These are phyloP conservation scores for Caenorhabditis tropicalis DNA, from an alignment of 1,140 invertebrate species.

Conservation along the genomic window DNA sequence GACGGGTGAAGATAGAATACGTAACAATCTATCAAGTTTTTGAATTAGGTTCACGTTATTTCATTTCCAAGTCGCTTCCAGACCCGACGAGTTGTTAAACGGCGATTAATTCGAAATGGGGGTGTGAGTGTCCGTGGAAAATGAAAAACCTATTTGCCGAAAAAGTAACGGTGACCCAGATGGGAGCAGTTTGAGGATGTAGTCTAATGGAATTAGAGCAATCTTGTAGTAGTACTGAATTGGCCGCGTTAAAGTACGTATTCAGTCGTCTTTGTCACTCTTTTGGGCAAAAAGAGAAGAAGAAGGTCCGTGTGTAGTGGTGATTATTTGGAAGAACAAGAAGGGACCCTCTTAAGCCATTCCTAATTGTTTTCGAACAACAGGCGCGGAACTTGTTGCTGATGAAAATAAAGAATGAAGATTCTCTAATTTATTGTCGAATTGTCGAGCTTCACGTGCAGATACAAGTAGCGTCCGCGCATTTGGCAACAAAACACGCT, in stretches of 20 bases:
- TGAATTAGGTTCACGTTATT: neutral
- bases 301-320: slow-evolving; percentile 12
- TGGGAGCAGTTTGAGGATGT: neutral
- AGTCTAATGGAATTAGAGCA: slow-evolving; percentile 36
- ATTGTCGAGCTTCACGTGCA: neutral
- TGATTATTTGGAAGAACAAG: neutral
- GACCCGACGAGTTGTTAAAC: neutral
- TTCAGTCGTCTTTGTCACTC: neutral
- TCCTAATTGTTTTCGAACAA: slow-evolving; percentile 30
- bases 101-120: neutral
- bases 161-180: slow-evolving; percentile 35
- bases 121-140: neutral
- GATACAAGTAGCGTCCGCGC: neutral
- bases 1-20: slow-evolving; percentile 33
- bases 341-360: slow-evolving; percentile 25
- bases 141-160: neutral
- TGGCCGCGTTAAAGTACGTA: slow-evolving; percentile 30
- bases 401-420: neutral
- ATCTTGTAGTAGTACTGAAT: slow-evolving; percentile 23
- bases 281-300: neutral
- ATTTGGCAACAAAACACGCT: neutral
- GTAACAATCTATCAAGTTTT: slow-evolving; percentile 29
- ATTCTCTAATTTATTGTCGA: neutral
- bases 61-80: neutral
- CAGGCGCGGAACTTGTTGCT: slow-evolving; percentile 9